Base-by-base conservation (phyloP, 1,140 invertebrate species). In the Archivesica marissinica region DNA sequence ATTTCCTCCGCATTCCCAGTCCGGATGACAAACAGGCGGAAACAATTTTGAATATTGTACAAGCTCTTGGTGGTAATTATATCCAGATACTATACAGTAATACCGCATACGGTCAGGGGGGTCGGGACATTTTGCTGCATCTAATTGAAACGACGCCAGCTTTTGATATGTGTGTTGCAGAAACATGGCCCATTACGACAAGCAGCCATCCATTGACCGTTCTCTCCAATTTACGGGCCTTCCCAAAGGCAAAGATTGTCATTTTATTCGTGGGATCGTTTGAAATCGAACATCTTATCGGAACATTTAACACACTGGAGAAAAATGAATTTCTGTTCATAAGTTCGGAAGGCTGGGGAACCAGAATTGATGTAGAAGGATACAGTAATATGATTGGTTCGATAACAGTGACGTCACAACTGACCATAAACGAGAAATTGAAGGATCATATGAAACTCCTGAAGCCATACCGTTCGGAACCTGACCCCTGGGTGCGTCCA, bases 1-100 rank as follows among this genome's bases (percentile, higher is more conserved):
- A 96, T 87, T 97, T 97, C 94, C 93, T 97, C 82, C 95, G 97
- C 3, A 96, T 97, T 1, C 96, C 97, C n/a, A 96, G 97, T 23
- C 96, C 96, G 0, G 97, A 97, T 94, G 95, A 96, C 88, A 96
- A 96, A 93, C 97, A 97, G 94, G 96, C 96, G 0, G 95, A 96
- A 89, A 96, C 96, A 35, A 95, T 97, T 87, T 94, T 88, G 9
- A 80, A 74, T 2, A 52, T 91, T 2, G 33, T 90, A 0, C 30
- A 64, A 17, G 54, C 74, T 25, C 41, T 86, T n/a, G 38, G 72
- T 15, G 59, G 81, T 11, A 59, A 80, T 20, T 88, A 88, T 74
- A 74, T 90, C 0, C 90, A 91, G 50, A 79, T 91, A 2, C 47
- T 89, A 11, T 85, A 82, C 66, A 79, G 82, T 28, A 15, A 15